phyloP scores from a whole-genome alignment of 1,140 invertebrate genomes.

The Drosophila persimilis region DNA sequence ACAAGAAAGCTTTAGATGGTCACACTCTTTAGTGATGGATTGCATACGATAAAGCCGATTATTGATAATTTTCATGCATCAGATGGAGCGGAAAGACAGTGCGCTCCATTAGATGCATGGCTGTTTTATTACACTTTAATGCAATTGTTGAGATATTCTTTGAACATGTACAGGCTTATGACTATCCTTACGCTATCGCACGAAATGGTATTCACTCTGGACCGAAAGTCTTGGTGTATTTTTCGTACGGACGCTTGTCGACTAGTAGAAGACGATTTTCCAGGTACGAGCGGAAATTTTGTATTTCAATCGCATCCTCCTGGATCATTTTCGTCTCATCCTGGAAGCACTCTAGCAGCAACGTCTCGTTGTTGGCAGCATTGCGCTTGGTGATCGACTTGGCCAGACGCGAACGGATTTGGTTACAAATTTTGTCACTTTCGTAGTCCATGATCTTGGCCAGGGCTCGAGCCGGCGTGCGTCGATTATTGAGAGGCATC shows the following conservation, averaged over 20 bases:
- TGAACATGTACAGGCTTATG: neutral
- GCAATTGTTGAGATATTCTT: neutral
- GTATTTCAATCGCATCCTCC: slow-evolving; percentile 38
- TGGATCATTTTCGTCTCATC: slow-evolving; percentile 38
- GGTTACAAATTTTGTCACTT: slow-evolving; percentile 45
- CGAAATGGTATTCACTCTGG: slow-evolving; percentile 12
- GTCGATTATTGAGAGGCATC: slow-evolving; percentile 10
- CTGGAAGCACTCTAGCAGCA: slow-evolving; percentile 9
- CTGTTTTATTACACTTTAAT: neutral
- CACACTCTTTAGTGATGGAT: too few relatives aligned
- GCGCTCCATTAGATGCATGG: too few relatives aligned
- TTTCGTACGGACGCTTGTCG: slow-evolving; percentile 47
- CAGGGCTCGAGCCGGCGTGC: slow-evolving; percentile 51
- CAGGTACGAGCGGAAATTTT: slow-evolving; percentile 56
- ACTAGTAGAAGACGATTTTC: slow-evolving; percentile 46
- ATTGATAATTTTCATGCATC: too few relatives aligned
- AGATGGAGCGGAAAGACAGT: too few relatives aligned
- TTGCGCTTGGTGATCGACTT: slow-evolving; percentile 12
- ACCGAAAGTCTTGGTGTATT: slow-evolving; percentile 56
- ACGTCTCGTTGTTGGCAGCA: neutral
- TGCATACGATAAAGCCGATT: too few relatives aligned
- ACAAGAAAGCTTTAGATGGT: neutral
- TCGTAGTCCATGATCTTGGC: slow-evolving; percentile 60
- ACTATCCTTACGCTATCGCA: neutral
- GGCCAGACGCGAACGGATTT: slow-evolving; percentile 42